Conservation (phyloP, 1,140 invertebrate species). For the Anadara kagoshimensis region DNA sequence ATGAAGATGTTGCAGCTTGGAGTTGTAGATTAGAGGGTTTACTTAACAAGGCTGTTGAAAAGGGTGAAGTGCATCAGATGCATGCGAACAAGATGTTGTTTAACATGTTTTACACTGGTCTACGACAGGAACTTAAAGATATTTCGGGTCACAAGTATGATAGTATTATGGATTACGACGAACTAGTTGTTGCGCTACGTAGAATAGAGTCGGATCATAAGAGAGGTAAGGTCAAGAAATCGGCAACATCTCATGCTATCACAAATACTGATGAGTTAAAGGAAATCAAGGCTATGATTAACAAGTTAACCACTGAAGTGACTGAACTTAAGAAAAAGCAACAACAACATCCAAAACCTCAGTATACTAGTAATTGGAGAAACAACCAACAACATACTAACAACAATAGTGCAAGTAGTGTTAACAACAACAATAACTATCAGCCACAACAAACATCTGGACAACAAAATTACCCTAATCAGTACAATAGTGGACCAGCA, state of each 20-base stretch:
- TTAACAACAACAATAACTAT: slow-evolving; percentile 1
- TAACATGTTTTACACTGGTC: slow-evolving; percentile 23
- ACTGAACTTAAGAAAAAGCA: not conserved
- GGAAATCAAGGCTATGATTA: slow-evolving; percentile 13
- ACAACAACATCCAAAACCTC: not conserved
- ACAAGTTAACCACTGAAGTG: slow-evolving; percentile 1
- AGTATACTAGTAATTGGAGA: not conserved
- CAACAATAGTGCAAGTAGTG: not conserved
- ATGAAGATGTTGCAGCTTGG: too few species aligned
- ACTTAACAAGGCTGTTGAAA: slow-evolving; percentile 14
- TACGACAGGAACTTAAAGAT: too few species aligned
- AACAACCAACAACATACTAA: not conserved
- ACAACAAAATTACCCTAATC: not conserved
- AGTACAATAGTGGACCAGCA: not conserved
- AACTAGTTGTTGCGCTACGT: slow-evolving; percentile 1
- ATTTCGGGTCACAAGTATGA: slow-evolving; percentile 30
- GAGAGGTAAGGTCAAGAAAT: not conserved
- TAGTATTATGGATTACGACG: slow-evolving; percentile 7
- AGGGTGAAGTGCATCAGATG: not conserved
- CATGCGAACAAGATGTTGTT: slow-evolving; percentile 16
- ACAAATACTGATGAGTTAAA: not conserved
- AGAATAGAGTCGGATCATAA: slow-evolving; percentile 11
- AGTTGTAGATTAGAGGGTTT: too few species aligned
- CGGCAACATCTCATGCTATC: not conserved
- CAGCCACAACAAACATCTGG: not conserved